Evolutionary conservation across 2,888 invertebrate species (phyloP).

Genomic region (Drosophila fulvimacula): DNA sequence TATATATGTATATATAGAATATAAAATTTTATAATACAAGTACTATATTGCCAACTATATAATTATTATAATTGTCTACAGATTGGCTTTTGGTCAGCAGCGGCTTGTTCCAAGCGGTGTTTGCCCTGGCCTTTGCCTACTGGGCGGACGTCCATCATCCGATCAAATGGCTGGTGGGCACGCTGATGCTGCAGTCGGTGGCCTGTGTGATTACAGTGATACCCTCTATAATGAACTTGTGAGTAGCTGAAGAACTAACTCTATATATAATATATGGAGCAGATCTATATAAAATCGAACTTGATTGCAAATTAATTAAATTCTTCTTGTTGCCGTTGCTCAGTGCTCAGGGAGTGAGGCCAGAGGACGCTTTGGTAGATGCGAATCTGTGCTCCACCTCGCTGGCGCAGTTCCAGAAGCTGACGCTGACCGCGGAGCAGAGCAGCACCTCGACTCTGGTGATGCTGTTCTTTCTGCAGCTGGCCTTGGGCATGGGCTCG

Average conservation of each 20-base stretch:
- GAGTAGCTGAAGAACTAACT: conserved; percentile 47
- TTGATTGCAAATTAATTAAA: too few relatives aligned
- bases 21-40: too few relatives aligned
- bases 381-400: conserved; percentile 72
- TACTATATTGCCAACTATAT: too few relatives aligned
- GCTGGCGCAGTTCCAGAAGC: conserved; percentile 51
- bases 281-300: neutral
- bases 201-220: conserved; percentile 86
- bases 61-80: conserved; percentile 59
- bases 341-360: conserved; percentile 63
- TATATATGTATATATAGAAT: too few relatives aligned
- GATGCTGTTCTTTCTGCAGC: conserved; percentile 85
- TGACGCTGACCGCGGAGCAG: conserved; percentile 68
- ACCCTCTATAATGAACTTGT: conserved; percentile 86
- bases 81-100: conserved; percentile 87
- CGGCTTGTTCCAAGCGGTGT: conserved; percentile 86
- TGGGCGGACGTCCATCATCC: conserved; percentile 87
- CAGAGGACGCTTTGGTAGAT: conserved; percentile 48
- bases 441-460: conserved; percentile 83
- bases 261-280: neutral
- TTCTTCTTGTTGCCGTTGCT: too few relatives aligned
- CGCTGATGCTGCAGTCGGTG: conserved; percentile 86
- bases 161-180: conserved; percentile 87
- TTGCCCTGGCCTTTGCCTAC: conserved; percentile 86
- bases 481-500: conserved; percentile 85